Evolutionary conservation across 2,113 vertebrate genomes (phyloP).

Genomic region (Sterna hirundo): DNA sequence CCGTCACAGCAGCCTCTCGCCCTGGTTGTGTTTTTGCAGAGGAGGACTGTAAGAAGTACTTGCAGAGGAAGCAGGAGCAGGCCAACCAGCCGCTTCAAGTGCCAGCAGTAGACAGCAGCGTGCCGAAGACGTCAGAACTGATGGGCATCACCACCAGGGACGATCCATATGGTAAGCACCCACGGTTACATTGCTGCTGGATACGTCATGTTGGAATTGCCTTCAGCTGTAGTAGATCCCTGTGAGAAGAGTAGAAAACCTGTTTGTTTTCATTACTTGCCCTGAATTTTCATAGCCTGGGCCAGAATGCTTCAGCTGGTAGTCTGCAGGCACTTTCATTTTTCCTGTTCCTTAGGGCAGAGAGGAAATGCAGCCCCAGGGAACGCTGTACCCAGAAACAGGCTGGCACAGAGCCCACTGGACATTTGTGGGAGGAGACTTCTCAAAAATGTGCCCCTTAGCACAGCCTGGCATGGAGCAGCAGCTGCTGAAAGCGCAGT

Average conservation of each 20-base stretch:
- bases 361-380: background rate
- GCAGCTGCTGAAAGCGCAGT: background rate
- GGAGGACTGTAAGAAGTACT: conserved; percentile 84
- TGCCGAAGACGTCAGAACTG: conserved; percentile 67
- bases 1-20: background rate
- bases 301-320: background rate
- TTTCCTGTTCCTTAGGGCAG: background rate
- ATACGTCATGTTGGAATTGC: accelerated
- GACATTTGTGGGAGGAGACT: background rate
- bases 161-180: conserved; percentile 78
- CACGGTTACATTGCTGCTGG: accelerated
- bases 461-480: background rate
- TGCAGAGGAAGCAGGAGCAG: conserved; percentile 63
- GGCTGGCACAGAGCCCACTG: background rate
- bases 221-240: background rate
- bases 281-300: background rate
- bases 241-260: background rate
- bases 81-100: conserved; percentile 85
- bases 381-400: background rate
- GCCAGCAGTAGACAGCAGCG: conserved; percentile 87
- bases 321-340: background rate
- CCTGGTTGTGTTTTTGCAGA: conserved; percentile 66
- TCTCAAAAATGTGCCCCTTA: background rate
- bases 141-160: conserved; percentile 85
- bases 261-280: background rate